Conservation (phyloP, 2,113 vertebrate genomes). For the Gobius niger region DNA sequence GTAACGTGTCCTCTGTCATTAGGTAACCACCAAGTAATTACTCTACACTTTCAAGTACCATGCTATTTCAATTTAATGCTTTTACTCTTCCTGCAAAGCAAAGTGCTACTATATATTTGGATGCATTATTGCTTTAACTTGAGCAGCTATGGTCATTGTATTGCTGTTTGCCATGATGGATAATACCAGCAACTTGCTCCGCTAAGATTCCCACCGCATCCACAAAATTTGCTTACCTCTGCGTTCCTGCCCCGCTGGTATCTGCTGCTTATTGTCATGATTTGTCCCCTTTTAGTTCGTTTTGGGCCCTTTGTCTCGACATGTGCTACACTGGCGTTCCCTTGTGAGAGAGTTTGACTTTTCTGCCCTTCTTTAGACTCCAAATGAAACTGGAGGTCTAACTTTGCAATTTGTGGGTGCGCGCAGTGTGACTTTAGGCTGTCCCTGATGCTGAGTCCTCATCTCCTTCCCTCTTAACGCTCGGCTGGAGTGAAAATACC, state of each 20-base stretch:
- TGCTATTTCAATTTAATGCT: too few species aligned
- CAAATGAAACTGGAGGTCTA: constrained; percentile 4
- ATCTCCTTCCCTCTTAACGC: constrained; percentile 2
- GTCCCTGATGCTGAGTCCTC: not conserved
- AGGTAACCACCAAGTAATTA: too few species aligned
- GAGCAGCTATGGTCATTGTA: not conserved
- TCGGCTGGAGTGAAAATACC: not conserved
- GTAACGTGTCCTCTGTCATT: too few species aligned
- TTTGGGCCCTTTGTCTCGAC: not conserved
- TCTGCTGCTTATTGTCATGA: not conserved
- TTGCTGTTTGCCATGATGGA: not conserved
- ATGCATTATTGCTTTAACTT: not conserved
- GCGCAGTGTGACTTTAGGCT: not conserved
- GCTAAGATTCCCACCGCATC: not conserved
- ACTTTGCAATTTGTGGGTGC: not conserved
- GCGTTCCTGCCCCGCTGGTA: not conserved
- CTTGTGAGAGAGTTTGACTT: not conserved
- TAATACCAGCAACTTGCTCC: not conserved
- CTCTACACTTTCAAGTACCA: too few species aligned
- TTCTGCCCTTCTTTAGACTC: not conserved
- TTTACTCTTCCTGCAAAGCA: too few species aligned
- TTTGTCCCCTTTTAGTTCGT: not conserved
- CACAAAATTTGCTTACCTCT: not conserved
- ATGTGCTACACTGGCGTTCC: not conserved
- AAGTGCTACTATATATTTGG: not conserved